phyloP scores from a whole-genome alignment of 1,140 invertebrate genomes.

The Danaus melanippus region DNA sequence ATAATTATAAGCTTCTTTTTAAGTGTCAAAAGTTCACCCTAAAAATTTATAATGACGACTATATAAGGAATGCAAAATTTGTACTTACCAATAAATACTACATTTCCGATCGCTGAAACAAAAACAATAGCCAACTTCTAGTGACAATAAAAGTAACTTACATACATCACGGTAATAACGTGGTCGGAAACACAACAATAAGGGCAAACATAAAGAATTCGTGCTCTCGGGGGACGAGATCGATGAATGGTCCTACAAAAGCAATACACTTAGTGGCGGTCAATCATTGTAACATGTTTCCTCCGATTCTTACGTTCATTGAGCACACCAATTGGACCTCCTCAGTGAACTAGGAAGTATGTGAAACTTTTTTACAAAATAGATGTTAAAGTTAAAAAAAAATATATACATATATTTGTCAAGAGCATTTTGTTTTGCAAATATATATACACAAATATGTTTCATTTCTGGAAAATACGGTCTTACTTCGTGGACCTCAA shows the following conservation, averaged over 20 bases:
- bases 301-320: conserved; percentile 30
- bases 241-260: conserved; percentile 23
- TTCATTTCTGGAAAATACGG: no score
- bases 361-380: no score
- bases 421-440: no score
- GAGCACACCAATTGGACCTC: conserved; percentile 20
- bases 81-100: conserved; percentile 35
- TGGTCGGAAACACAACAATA: conserved; percentile 23
- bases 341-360: neutral
- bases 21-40: no score
- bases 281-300: conserved; percentile 23
- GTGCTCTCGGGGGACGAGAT: conserved; percentile 14
- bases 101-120: conserved; percentile 14
- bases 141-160: conserved; percentile 25
- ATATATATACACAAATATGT: no score
- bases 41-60: no score
- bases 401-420: no score
- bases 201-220: conserved; percentile 23
- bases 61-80: conserved; percentile 3
- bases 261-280: conserved; percentile 32
- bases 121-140: conserved; percentile 20
- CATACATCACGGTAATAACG: conserved; percentile 20
- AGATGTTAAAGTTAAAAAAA: no score
- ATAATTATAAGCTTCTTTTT: no score
- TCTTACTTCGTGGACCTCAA: no score